Conservation (phyloP, 2,113 vertebrate species). For the Hyperopisus bebe region DNA sequence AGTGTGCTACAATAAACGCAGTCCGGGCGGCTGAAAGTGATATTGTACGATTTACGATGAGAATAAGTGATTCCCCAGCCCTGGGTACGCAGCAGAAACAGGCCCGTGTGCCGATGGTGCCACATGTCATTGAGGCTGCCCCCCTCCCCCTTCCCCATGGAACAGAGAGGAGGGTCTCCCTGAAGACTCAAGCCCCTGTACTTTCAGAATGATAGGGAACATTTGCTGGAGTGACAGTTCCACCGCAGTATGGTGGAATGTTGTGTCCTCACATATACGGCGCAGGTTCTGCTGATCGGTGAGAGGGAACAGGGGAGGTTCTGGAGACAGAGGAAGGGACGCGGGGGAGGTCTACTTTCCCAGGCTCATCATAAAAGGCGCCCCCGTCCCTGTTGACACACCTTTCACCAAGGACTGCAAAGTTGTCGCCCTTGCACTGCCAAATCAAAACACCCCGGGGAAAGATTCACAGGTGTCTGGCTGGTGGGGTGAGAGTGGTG, state of each 20-base stretch:
- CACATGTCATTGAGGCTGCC: background rate
- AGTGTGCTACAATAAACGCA: constrained; percentile 57
- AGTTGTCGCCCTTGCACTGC: constrained; percentile 23
- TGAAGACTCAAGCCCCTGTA: background rate
- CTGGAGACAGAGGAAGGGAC: constrained; percentile 15
- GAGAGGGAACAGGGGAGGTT: constrained; percentile 27
- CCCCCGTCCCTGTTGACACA: constrained; percentile 6
- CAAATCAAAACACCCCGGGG: constrained; percentile 42
- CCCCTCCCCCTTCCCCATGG: background rate
- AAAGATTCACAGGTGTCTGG: background rate
- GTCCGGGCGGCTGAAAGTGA: constrained; percentile 51
- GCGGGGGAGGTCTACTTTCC: background rate
- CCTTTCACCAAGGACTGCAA: constrained; percentile 28
- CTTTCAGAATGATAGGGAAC: background rate
- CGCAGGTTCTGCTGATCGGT: background rate
- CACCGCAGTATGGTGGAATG: background rate
- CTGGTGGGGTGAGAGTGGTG: background rate
- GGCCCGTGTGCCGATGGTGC: constrained; percentile 20
- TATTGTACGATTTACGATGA: constrained; percentile 58
- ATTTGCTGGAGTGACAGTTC: background rate
- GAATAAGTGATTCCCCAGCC: constrained; percentile 77
- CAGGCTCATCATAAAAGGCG: background rate
- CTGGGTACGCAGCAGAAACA: constrained; percentile 43
- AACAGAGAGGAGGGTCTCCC: background rate
- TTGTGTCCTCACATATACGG: background rate